Evolutionary conservation across 2,797 vertebrate species (phyloP), one percentile per base, ranked within the genome.

Genomic region (Cyclura pinguis): DNA sequence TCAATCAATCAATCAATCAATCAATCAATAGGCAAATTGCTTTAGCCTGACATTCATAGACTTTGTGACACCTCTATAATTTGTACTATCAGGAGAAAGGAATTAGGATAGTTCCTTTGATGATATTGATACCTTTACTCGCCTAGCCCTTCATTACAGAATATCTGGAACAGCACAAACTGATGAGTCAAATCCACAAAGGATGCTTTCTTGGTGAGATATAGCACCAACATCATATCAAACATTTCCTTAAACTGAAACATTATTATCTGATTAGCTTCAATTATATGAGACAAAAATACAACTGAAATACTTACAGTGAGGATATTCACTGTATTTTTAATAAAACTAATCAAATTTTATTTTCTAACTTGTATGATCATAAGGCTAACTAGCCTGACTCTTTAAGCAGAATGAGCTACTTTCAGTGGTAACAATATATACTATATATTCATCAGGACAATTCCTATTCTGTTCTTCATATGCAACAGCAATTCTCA

Each of bases 91-190:
- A 92, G n/a, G 89, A 27, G 38, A 86, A 85, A 55, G 87, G 87
- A 67, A 64, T 52, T 80, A 78, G 89, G 64, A 76, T 1, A 7
- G 0, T 72, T 32, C 2, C 59, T 59, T 88, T 90, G 50, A 72
- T 93, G 91, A 10, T 83, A 74, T 4, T 55, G 32, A 86, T 69
- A 69, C 27, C 16, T 32, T 89, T 89, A 72, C 20, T 22, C 76
- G 29, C 38, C 35, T 22, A 82, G 35, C 38, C 50, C 38, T 81
- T 87, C 64, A n/a, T 29, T 77, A 84, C 42, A 55, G 62, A 78
- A 69, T 35, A 1, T 84, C 24, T 78, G 62, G 13, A 84, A 3
- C 24, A 18, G 22, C 62, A 72, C 13, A 84, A 86, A 91, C 18
- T 13, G 12, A 57, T 72, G 52, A 35, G 38, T 80, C 62, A 73